phyloP scores from a whole-genome alignment of 2,797 vertebrate genomes.

The Clarias pachynema region DNA sequence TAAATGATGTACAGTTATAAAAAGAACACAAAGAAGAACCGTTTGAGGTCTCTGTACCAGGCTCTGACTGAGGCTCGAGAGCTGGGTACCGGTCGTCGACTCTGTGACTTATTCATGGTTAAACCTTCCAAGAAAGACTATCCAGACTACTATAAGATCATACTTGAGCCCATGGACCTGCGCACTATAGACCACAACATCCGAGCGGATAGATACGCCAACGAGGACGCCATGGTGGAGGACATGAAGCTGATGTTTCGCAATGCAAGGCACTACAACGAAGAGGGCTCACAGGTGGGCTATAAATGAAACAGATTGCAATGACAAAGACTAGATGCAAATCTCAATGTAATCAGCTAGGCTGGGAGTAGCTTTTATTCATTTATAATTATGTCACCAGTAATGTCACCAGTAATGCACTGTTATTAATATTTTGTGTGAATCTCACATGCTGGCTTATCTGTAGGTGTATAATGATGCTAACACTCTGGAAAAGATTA shows the following conservation, averaged over 20 bases:
- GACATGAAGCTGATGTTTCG: slow-evolving; percentile 98
- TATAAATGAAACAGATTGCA: neutral
- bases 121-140: slow-evolving; percentile 99
- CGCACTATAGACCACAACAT: slow-evolving; percentile 95
- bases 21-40: slow-evolving; percentile 93
- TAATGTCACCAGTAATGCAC: neutral
- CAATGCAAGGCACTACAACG: slow-evolving; percentile 96
- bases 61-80: slow-evolving; percentile 90
- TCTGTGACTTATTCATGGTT: slow-evolving; percentile 97
- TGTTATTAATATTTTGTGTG: neutral
- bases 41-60: slow-evolving; percentile 91
- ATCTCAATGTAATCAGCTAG: neutral
- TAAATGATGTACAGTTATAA: slow-evolving; percentile 77
- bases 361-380: neutral
- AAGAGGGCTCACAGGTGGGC: slow-evolving; percentile 94
- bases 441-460: slow-evolving; percentile 9
- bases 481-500: slow-evolving; percentile 91
- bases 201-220: slow-evolving; percentile 90
- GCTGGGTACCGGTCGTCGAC: slow-evolving; percentile 82
- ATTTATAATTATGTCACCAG: neutral
- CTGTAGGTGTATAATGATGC: slow-evolving; percentile 95
- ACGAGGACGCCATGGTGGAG: slow-evolving; percentile 90
- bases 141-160: slow-evolving; percentile 98
- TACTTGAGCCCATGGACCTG: slow-evolving; percentile 97
- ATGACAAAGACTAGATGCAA: neutral